Evolutionary conservation across 2,888 invertebrate species (phyloP).

Genomic region (Abrostola tripartita): DNA sequence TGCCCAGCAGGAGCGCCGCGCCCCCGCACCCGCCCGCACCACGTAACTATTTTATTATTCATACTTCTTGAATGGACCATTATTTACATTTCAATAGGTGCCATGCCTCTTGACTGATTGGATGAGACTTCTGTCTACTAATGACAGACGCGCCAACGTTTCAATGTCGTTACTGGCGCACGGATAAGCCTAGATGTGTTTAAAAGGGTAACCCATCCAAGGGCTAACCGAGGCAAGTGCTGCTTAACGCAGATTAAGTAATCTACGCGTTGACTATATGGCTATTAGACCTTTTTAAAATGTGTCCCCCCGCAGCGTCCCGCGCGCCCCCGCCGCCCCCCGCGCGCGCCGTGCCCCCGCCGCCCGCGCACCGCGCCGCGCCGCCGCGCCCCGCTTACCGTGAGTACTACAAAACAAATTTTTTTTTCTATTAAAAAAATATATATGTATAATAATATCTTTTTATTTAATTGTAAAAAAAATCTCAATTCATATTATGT

Average conservation of each 20-base stretch:
- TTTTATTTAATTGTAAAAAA: no score
- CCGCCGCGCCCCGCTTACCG: conserved; percentile 87
- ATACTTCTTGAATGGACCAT: neutral
- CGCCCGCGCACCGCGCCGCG: conserved; percentile 74
- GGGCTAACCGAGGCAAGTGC: neutral
- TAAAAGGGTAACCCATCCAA: no score
- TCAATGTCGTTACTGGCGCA: no score
- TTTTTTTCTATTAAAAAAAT: neutral
- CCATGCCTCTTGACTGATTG: no score
- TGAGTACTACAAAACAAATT: conserved; percentile 57
- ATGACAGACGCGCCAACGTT: no score
- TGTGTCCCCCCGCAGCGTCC: conserved; percentile 64
- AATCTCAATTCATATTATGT: no score
- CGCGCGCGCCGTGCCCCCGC: conserved; percentile 85
- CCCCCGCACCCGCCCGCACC: conserved; percentile 75
- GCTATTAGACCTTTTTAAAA: no score
- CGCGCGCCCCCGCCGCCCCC: conserved; percentile 89
- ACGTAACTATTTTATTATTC: conserved; percentile 65
- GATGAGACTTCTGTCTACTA: no score
- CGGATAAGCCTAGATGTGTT: no score
- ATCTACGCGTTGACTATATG: no score
- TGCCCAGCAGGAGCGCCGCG: conserved; percentile 76
- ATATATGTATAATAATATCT: no score
- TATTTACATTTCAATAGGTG: neutral
- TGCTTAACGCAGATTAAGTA: no score